These are phyloP conservation scores for Montipora capitata DNA, from an alignment of 92 coral and sea anemone species.

Conservation along the genomic window DNA sequence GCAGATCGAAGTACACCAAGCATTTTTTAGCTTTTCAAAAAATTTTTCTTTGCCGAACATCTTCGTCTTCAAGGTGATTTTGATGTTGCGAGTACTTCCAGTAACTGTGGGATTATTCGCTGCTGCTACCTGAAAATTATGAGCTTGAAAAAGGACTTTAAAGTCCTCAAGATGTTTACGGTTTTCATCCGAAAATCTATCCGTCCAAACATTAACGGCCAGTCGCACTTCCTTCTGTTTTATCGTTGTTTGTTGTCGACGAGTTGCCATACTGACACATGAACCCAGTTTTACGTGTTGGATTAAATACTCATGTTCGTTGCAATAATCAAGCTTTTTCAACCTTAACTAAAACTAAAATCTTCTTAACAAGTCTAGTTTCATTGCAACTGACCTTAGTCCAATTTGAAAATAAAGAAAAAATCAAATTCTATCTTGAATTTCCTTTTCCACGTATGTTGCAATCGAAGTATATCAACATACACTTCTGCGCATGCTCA, in stretches of 20 bases:
- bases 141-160: neutral
- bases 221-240: constrained; percentile 13
- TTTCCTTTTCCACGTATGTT: neutral
- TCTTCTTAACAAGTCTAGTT: neutral
- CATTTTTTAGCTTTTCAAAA: constrained; percentile 70
- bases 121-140: neutral
- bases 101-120: neutral
- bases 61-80: constrained; percentile 33
- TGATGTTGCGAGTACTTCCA: constrained; percentile 23
- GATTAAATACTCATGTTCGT: too few species aligned
- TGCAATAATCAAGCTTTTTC: neutral
- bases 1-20: constrained; percentile 68
- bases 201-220: constrained; percentile 7
- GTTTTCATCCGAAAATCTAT: constrained; percentile 1
- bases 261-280: constrained; percentile 44
- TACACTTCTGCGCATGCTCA: constrained; percentile 29
- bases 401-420: neutral
- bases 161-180: constrained; percentile 9
- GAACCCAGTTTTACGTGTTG: constrained; percentile 9
- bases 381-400: neutral
- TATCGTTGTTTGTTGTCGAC: constrained; percentile 17
- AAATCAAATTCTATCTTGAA: neutral
- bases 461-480: constrained; percentile 20
- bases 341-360: too few species aligned
- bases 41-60: constrained; percentile 25